Evolutionary conservation across 2,797 vertebrate genomes (phyloP).

Genomic region (Manis pentadactyla): DNA sequence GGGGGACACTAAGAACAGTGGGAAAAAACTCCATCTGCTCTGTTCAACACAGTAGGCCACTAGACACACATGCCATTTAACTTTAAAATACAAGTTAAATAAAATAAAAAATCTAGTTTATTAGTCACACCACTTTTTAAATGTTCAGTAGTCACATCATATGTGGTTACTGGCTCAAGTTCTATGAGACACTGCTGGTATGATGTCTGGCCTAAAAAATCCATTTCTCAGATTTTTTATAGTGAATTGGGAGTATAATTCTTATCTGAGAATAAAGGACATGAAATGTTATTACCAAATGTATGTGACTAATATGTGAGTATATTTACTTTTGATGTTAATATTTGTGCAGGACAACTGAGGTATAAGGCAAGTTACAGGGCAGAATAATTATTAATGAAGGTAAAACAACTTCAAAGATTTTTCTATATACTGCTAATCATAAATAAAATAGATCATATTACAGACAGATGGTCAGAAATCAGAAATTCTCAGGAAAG

Average conservation of each 20-base stretch:
- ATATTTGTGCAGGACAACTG: background rate
- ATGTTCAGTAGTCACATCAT: background rate
- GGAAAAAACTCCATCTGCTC: background rate
- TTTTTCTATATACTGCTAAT: background rate
- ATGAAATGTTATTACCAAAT: background rate
- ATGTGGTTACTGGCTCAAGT: background rate
- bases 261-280: background rate
- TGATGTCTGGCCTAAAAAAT: background rate
- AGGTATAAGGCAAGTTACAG: background rate
- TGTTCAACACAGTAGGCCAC: background rate
- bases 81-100: conserved; percentile 27
- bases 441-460: background rate
- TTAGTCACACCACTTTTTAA: background rate
- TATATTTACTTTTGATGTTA: background rate
- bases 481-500: conserved; percentile 23
- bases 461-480: background rate
- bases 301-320: background rate
- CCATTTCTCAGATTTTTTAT: background rate
- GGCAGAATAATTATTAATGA: background rate
- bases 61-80: background rate
- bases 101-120: conserved; percentile 37
- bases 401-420: background rate
- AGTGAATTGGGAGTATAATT: conserved; percentile 16
- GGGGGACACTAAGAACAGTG: background rate
- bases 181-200: background rate